phyloP scores from a whole-genome alignment of 2,797 vertebrate genomes.

The Microctenopoma steveboyesi region DNA sequence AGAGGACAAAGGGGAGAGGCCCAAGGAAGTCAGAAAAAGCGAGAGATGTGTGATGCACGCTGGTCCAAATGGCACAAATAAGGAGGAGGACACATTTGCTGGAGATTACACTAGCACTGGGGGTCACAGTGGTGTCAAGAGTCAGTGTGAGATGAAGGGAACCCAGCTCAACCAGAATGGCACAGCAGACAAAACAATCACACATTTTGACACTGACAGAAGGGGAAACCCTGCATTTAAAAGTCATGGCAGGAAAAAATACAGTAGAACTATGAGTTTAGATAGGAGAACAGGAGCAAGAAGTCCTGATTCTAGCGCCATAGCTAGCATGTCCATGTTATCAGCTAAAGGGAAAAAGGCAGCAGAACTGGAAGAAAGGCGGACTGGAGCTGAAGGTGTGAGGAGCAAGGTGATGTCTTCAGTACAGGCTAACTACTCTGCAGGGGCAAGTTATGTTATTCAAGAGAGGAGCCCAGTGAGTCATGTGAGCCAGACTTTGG shows the following conservation, averaged over 20 bases:
- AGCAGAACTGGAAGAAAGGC: conserved; percentile 48
- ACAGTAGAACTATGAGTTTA: conserved; percentile 75
- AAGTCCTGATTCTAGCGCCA: conserved; percentile 28
- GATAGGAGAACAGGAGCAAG: conserved; percentile 57
- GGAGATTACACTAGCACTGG: conserved; percentile 33
- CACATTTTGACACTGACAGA: conserved; percentile 32
- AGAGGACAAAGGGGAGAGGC: neutral
- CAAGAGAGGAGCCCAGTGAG: conserved; percentile 21
- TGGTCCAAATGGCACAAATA: conserved; percentile 18
- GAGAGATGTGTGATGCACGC: neutral
- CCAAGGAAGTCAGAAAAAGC: conserved; percentile 11
- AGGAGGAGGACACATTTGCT: conserved; percentile 22
- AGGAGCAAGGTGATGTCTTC: conserved; percentile 35
- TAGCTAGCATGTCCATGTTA: conserved; percentile 1
- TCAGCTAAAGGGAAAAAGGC: conserved; percentile 24
- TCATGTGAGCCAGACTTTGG: conserved; percentile 24
- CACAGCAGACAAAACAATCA: conserved; percentile 22
- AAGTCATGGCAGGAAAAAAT: conserved; percentile 50
- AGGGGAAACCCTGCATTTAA: conserved; percentile 25
- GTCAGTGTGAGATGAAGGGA: conserved; percentile 38
- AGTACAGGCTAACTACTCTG: conserved; percentile 29
- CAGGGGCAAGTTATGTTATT: conserved; percentile 5
- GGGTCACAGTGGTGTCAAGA: conserved; percentile 15
- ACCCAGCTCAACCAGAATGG: conserved; percentile 40
- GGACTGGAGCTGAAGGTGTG: conserved; percentile 1